A percentile compares a stretch with the other conserved stretches of the same genome.
These are phyloP conservation scores for Drosophila putrida DNA, from an alignment of 2,888 invertebrate genomes.

Conservation along the genomic window DNA sequence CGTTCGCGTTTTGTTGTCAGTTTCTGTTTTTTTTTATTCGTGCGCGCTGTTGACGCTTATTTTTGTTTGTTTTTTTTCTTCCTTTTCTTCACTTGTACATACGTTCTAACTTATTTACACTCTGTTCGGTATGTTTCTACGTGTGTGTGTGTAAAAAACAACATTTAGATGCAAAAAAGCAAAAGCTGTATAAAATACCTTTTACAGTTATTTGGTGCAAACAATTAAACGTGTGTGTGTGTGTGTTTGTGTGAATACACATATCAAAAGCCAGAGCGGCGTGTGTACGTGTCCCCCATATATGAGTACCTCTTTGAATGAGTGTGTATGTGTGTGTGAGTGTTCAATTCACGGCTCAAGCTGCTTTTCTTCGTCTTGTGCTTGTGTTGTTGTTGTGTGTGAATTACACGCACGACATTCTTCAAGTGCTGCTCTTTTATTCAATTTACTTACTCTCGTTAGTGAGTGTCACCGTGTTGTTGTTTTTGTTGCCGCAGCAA, in stretches of 20 bases:
- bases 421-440: constrained; percentile 47
- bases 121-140: constrained; percentile 36
- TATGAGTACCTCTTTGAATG: constrained; percentile 29
- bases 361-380: constrained; percentile 14
- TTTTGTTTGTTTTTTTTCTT: constrained; percentile 31
- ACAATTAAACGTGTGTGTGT: constrained; percentile 50
- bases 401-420: constrained; percentile 57
- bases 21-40: constrained; percentile 41
- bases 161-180: constrained; percentile 14
- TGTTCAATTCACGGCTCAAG: constrained; percentile 58
- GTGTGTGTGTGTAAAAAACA: constrained; percentile 23
- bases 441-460: constrained; percentile 41
- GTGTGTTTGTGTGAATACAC: constrained; percentile 24
- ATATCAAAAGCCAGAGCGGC: constrained; percentile 44
- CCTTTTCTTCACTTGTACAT: constrained; percentile 6
- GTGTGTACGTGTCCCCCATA: constrained; percentile 58
- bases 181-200: constrained; percentile 30
- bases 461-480: constrained; percentile 10
- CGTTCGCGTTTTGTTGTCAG: constrained; percentile 67
- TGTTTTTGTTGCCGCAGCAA: constrained; percentile 33
- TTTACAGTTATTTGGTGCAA: constrained; percentile 76
- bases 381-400: constrained; percentile 37
- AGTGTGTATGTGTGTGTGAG: constrained; percentile 26
- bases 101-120: constrained; percentile 26
- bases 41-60: constrained; percentile 36